Percentiles rank a stretch among this genome's conserved stretches.
These are phyloP conservation scores for Apamea monoglypha DNA, from an alignment of 2,888 invertebrate genomes.

Conservation along the genomic window DNA sequence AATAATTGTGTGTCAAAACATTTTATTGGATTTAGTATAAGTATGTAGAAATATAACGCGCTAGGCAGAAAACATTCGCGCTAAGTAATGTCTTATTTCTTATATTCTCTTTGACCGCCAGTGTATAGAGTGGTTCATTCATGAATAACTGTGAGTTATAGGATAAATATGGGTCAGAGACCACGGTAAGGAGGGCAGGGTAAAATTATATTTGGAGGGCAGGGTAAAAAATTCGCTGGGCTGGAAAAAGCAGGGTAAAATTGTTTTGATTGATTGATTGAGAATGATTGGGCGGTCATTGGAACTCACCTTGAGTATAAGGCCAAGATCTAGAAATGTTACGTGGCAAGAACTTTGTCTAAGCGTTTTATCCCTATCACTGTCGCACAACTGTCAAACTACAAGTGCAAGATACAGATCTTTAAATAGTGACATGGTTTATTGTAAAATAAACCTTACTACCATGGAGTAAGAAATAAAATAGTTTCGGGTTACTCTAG, in stretches of 20 bases:
- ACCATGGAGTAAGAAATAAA: no score
- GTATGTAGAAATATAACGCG: slow-evolving; percentile 1
- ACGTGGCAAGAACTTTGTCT: not conserved
- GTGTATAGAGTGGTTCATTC: not conserved
- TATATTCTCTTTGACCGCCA: not conserved
- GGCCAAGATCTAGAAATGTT: not conserved
- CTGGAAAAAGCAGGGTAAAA: not conserved
- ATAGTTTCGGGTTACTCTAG: no score
- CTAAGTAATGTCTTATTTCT: not conserved
- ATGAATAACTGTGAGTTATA: not conserved
- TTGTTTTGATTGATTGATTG: not conserved
- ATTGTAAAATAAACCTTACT: no score
- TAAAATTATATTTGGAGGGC: not conserved
- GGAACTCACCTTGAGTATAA: not conserved
- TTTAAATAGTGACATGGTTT: no score
- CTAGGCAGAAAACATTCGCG: not conserved
- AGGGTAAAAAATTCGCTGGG: not conserved
- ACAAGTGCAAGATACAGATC: not conserved
- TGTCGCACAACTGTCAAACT: not conserved
- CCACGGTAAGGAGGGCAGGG: not conserved
- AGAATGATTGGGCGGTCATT: not conserved
- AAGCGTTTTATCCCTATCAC: no score
- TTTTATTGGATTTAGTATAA: not conserved
- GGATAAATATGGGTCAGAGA: slow-evolving; percentile 1
- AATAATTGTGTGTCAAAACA: slow-evolving; percentile 13